Base-by-base conservation (phyloP, 2,888 invertebrate genomes). In the Teinopalpus imperialis region DNA sequence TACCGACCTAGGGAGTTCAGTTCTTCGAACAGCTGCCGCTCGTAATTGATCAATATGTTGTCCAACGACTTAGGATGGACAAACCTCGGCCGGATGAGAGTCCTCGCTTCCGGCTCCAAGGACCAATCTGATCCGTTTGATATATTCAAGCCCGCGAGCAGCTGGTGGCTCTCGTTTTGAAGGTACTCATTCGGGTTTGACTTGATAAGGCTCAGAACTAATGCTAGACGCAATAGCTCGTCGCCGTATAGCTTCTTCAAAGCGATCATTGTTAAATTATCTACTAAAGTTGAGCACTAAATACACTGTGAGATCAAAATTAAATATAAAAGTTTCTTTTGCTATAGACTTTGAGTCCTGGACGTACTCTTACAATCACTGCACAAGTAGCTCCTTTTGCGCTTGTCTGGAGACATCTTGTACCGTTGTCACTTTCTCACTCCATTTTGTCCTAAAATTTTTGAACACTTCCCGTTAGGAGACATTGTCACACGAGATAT, bases 221-320 rank as follows among this genome's bases (percentile, higher is more conserved):
- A 76, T 57, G 97, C 94, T 59, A 96, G 85, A 74, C 96, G 93
- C 54, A 97, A 80, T 64, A 96, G 87, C 87, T 96, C 95, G 73
- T 95, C 94, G 37, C 94, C 92, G 65, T 94, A 94, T 32, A 94
- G 83, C 77, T 96, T 96, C 86, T 96, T 96, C 61, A 95, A 81
- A 61, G 94, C 93, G 82, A 95, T 90, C 95, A 96, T 96, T 48
- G 47, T 49, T 36, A 36, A 56, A 55, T 50, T 51, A 47, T 62
- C n/a, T 57, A 57, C 56, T 61, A 41, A 48, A 49, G 49, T 81
- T 81, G 81, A 82, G 81, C 81, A 78, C 79, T 81, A 73, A 67
- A 50, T 69, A 72, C 79, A 78, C 69, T 79, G 78, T 81, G 81
- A 82, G 81, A 81, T 82, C 82, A 76, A 51, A 18, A n/a, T 7